A percentile compares a stretch with the other conserved stretches of the same genome.
Evolutionary conservation across 2,113 vertebrate species (phyloP).

Genomic region (Hemiprocne comata): DNA sequence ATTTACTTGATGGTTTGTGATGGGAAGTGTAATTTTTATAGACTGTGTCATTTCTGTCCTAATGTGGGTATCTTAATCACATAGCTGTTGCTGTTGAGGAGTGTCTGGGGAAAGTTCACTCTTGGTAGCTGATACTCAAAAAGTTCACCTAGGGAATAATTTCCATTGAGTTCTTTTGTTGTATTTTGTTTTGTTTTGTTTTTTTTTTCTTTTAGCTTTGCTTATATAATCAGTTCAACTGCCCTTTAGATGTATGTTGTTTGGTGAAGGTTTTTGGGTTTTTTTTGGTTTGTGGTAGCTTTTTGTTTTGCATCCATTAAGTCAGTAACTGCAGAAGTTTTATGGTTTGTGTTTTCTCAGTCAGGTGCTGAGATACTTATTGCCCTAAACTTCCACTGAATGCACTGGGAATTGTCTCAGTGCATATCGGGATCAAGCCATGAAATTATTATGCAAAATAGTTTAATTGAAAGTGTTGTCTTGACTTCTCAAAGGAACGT

Average conservation of each 20-base stretch:
- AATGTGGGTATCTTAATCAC: neutral
- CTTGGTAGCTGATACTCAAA: neutral
- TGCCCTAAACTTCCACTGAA: neutral
- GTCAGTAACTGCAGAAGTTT: neutral
- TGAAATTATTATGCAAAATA: constrained; percentile 34
- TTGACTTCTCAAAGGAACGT: constrained; percentile 28
- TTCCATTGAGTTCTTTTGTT: neutral
- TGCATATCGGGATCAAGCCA: neutral
- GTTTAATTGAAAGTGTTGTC: constrained; percentile 29
- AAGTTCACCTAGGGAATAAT: neutral
- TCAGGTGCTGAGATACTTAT: neutral
- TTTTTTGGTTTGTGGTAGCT: neutral
- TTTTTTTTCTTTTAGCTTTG: neutral
- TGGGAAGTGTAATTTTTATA: neutral
- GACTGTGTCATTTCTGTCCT: neutral
- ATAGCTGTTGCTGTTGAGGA: neutral
- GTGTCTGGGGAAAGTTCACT: neutral
- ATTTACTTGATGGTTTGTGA: neutral
- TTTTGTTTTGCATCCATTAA: neutral
- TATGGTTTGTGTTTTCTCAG: neutral
- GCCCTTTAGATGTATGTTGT: neutral
- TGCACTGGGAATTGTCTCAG: neutral
- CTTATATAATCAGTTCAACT: neutral
- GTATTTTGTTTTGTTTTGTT: neutral
- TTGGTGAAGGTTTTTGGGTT: neutral